Evolutionary conservation across 1,140 invertebrate genomes (phyloP).

Genomic region (Heliconius himera): DNA sequence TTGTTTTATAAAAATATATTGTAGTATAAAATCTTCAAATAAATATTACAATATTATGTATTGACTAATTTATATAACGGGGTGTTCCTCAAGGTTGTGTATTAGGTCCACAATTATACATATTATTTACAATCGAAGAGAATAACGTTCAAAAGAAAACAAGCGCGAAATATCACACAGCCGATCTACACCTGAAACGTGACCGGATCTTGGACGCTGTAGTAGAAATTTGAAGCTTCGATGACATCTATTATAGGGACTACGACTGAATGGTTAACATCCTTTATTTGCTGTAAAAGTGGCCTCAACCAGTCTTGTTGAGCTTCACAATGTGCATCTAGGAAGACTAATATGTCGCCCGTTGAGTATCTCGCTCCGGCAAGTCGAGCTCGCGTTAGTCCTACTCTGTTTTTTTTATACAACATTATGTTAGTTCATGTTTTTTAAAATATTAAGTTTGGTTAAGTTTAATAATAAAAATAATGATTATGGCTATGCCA

Average conservation of each 20-base stretch:
- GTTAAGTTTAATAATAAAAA: not conserved
- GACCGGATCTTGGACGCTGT: conserved; percentile 83
- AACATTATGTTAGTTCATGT: conserved; percentile 9
- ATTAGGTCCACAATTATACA: conserved; percentile 20
- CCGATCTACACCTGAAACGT: conserved; percentile 86
- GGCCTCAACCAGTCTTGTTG: conserved; percentile 93
- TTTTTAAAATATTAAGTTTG: not conserved
- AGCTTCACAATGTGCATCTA: conserved; percentile 97
- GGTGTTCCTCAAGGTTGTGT: conserved; percentile 11
- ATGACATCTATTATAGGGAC: conserved; percentile 98
- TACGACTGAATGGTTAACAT: conserved; percentile 89
- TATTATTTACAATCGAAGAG: conserved; percentile 7
- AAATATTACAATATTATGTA: not conserved
- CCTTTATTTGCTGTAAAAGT: conserved; percentile 91
- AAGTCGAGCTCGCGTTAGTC: conserved; percentile 79
- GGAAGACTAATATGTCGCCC: conserved; percentile 93
- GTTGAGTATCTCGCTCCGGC: conserved; percentile 86
- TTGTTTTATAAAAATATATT: not conserved
- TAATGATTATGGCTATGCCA: too few relatives aligned
- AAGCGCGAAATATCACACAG: conserved; percentile 15
- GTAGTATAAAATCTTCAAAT: not conserved
- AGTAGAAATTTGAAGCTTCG: conserved; percentile 79
- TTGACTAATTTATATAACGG: not conserved
- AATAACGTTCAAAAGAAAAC: conserved; percentile 1
- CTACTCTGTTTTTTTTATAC: conserved; percentile 54